Conservation (phyloP, 2,888 invertebrate species). For the Steinernema scapterisci region DNA sequence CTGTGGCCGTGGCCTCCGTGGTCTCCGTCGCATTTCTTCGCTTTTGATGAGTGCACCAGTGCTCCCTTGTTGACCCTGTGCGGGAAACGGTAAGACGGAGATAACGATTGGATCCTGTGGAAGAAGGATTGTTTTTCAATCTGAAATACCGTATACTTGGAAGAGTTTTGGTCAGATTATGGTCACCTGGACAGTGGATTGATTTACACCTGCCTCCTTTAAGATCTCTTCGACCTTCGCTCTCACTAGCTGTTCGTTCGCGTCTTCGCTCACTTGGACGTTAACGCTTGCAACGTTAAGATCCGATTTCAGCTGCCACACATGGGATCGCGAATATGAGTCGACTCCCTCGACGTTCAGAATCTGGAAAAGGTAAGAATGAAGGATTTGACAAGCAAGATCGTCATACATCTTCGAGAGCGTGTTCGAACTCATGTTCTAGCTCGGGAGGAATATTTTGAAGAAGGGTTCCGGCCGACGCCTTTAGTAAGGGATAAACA, state of each 20-base stretch:
- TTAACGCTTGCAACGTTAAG: slow-evolving; percentile 69
- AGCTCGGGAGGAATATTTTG: slow-evolving; percentile 60
- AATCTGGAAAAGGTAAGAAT: slow-evolving; percentile 34
- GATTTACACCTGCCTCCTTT: slow-evolving; percentile 66
- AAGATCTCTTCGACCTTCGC: slow-evolving; percentile 55
- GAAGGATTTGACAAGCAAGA: neutral
- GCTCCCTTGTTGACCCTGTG: slow-evolving; percentile 41
- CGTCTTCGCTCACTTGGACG: slow-evolving; percentile 67
- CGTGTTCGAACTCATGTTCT: slow-evolving; percentile 50
- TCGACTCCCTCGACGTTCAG: slow-evolving; percentile 69
- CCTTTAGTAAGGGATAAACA: slow-evolving; percentile 72
- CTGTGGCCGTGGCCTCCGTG: slow-evolving; percentile 36
- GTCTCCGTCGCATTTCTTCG: slow-evolving; percentile 35
- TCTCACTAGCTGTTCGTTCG: slow-evolving; percentile 60
- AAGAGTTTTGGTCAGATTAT: neutral
- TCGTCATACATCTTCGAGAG: slow-evolving; percentile 38
- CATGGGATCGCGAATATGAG: slow-evolving; percentile 71
- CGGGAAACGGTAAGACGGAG: slow-evolving; percentile 45
- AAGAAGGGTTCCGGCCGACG: slow-evolving; percentile 67
- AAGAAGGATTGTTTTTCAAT: slow-evolving; percentile 71
- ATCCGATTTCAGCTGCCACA: slow-evolving; percentile 71
- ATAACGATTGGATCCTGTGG: slow-evolving; percentile 67
- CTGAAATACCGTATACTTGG: slow-evolving; percentile 54
- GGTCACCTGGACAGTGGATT: slow-evolving; percentile 70
- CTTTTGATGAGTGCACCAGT: neutral